Percentiles rank a stretch among this genome's conserved stretches.
Evolutionary conservation across 1,140 invertebrate genomes (phyloP).

Genomic region (Melitaea cinxia): DNA sequence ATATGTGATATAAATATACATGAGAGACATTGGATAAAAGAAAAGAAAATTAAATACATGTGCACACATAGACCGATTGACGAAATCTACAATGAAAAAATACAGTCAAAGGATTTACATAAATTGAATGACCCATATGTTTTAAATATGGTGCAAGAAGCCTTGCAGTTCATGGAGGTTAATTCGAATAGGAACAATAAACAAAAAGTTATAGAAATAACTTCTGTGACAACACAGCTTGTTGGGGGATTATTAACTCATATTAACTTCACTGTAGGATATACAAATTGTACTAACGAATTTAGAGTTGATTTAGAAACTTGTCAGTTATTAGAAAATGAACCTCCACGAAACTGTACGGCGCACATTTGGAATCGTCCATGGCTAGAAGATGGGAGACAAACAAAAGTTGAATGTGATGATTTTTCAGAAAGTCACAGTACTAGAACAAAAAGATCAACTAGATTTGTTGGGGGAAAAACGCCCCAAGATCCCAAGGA

Average conservation of each 20-base stretch:
- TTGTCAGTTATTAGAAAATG: slow-evolving; percentile 52
- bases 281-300: slow-evolving; percentile 71
- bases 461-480: slow-evolving; percentile 31
- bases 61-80: slow-evolving; percentile 49
- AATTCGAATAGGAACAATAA: slow-evolving; percentile 56
- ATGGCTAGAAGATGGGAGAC: slow-evolving; percentile 81
- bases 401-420: slow-evolving; percentile 76
- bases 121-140: slow-evolving; percentile 48
- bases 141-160: slow-evolving; percentile 49
- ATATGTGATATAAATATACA: slow-evolving; percentile 56
- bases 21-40: slow-evolving; percentile 49
- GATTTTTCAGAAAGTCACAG: slow-evolving; percentile 31
- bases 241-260: slow-evolving; percentile 67
- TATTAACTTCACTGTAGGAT: slow-evolving; percentile 76
- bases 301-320: slow-evolving; percentile 37
- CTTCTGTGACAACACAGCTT: slow-evolving; percentile 50
- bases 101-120: slow-evolving; percentile 18
- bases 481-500: slow-evolving; percentile 35
- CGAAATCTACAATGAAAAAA: slow-evolving; percentile 41
- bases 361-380: slow-evolving; percentile 83
- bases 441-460: slow-evolving; percentile 37
- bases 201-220: slow-evolving; percentile 55
- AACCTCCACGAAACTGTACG: slow-evolving; percentile 71
- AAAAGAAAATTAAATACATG: slow-evolving; percentile 45
- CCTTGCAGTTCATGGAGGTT: slow-evolving; percentile 52